Percentiles rank a stretch among this genome's conserved stretches.
Evolutionary conservation across 1,140 invertebrate species (phyloP).

Genomic region (Yoshiicerus persimilis): DNA sequence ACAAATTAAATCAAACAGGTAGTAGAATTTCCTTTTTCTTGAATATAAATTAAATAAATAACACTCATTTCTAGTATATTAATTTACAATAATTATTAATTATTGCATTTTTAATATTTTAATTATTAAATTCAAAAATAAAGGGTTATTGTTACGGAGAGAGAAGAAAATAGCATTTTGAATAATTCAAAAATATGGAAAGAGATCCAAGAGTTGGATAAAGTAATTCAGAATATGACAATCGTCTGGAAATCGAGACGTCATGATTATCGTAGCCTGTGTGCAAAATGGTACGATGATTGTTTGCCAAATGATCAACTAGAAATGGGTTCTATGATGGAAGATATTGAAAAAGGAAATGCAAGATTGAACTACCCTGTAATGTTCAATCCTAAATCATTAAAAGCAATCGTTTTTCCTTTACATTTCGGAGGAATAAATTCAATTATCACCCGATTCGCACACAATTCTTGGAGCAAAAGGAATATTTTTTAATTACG

Average conservation of each 20-base stretch:
- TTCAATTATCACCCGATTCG: slow-evolving; percentile 67
- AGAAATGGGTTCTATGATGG: slow-evolving; percentile 74
- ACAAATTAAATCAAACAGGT: too few relatives aligned
- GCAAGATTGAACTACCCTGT: slow-evolving; percentile 81
- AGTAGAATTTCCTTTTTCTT: too few relatives aligned
- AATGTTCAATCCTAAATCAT: slow-evolving; percentile 81
- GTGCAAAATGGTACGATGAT: slow-evolving; percentile 75
- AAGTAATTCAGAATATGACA: slow-evolving; percentile 72
- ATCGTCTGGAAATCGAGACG: slow-evolving; percentile 64
- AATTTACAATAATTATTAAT: neutral
- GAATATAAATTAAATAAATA: too few relatives aligned
- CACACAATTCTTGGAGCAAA: slow-evolving; percentile 66
- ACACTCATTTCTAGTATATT: too few relatives aligned
- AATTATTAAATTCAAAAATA: neutral
- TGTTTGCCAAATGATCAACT: slow-evolving; percentile 84
- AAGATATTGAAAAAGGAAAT: slow-evolving; percentile 70
- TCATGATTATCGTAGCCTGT: slow-evolving; percentile 75
- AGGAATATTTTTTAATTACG: slow-evolving; percentile 80
- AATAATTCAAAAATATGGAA: slow-evolving; percentile 70
- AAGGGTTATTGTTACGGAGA: slow-evolving; percentile 76
- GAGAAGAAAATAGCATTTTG: slow-evolving; percentile 77
- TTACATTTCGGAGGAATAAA: slow-evolving; percentile 83
- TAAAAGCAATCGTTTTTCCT: slow-evolving; percentile 77
- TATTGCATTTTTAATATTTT: neutral
- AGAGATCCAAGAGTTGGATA: slow-evolving; percentile 73